These are phyloP conservation scores for Motacilla tschutschensis DNA, from an alignment of 2,113 vertebrate species.

Conservation along the genomic window DNA sequence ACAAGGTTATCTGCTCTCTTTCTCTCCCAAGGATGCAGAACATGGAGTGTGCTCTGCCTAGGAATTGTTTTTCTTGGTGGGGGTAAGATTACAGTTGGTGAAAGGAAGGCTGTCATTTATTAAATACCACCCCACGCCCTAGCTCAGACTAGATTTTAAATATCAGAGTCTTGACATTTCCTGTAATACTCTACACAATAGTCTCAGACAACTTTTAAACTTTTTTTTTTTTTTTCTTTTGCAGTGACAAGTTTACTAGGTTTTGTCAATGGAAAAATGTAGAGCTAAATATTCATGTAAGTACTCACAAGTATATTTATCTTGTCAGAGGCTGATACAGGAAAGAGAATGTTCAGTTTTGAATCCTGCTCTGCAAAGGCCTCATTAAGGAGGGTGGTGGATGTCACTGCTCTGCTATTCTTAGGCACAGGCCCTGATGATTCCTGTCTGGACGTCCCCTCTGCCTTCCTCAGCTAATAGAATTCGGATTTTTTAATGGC, in stretches of 20 bases:
- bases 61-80: background rate
- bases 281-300: conserved; percentile 97
- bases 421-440: background rate
- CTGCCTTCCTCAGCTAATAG: background rate
- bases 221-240: background rate
- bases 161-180: background rate
- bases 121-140: background rate
- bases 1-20: background rate
- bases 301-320: conserved; percentile 62
- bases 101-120: background rate
- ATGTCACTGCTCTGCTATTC: background rate
- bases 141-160: background rate
- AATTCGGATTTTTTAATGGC: background rate
- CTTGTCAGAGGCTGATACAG: conserved; percentile 24
- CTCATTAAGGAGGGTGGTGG: background rate
- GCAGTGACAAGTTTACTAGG: conserved; percentile 95
- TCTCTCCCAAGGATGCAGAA: background rate
- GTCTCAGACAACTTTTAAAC: conserved; percentile 24
- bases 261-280: conserved; percentile 99
- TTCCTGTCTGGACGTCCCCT: background rate
- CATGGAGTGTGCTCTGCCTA: background rate
- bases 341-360: background rate
- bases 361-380: background rate
- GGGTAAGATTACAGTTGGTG: background rate
- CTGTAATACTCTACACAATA: background rate